phyloP scores from a whole-genome alignment of 2,113 vertebrate species.

The Mixornis gularis region DNA sequence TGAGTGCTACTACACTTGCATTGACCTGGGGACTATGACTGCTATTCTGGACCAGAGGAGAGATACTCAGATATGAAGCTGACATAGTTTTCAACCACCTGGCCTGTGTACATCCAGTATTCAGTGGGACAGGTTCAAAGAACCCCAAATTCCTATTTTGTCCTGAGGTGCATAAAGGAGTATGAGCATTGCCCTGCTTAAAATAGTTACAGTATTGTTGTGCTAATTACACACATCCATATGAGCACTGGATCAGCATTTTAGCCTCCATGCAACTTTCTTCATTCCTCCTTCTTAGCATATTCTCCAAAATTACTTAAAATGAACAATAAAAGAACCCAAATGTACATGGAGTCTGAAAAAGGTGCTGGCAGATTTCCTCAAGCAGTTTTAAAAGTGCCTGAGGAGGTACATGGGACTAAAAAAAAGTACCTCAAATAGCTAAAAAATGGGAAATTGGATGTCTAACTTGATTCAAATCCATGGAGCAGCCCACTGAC shows the following conservation, averaged over 20 bases:
- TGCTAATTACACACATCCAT: background rate
- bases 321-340: background rate
- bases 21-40: background rate
- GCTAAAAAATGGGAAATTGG: background rate
- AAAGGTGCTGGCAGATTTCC: background rate
- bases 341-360: background rate
- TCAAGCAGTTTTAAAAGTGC: background rate
- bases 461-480: background rate
- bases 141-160: background rate
- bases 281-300: background rate
- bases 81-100: background rate
- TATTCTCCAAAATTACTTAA: background rate
- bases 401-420: background rate
- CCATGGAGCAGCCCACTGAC: background rate
- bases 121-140: background rate
- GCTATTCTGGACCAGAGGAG: background rate
- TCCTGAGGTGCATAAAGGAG: background rate
- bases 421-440: background rate
- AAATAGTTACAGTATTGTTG: background rate
- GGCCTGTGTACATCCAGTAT: background rate
- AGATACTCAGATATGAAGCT: background rate
- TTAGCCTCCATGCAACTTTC: background rate
- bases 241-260: background rate
- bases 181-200: background rate
- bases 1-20: background rate